Evolutionary conservation across 1,140 invertebrate genomes (phyloP), one percentile per base, ranked within the genome.

Genomic region (Scaptodrosophila lebanonensis): DNA sequence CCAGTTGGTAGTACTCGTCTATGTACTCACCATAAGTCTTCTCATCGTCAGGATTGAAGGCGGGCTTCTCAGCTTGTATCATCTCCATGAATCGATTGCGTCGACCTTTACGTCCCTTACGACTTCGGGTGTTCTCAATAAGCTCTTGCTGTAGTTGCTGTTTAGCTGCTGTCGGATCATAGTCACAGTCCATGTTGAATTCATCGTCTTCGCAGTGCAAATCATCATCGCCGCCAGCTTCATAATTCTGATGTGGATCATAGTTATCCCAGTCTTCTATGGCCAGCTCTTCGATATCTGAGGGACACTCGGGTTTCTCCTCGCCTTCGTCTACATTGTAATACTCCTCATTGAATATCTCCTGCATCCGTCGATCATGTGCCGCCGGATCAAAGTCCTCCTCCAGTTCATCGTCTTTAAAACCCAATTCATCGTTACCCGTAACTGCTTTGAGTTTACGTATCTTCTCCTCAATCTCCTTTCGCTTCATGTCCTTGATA

Each of bases 341-440:
- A 88, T 94, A 98, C 36, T 96, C 90, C 30, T 97, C 92, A 87
- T 94, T 91, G 87, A 98, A 98, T 35, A 97, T 86, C 76, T 93
- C 89, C 64, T 91, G 88, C 97, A 99, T 99, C 69, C 93, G 91
- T 50, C 89, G 88, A 86, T 99, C 97, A 87, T 98, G 92, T 57
- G 94, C 92, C 15, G 91, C 91, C 0, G 97, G 96, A 89, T 99
- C 95, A 88, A 98, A 99, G 83, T 99, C 97, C n/a, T 91, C 93
- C 52, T 97, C 92, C 1, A 94, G 87, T 64, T 93, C 91, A 17
- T 92, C 89, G 61, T 94, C 91, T 87, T 90, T 87, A 63, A 94
- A 91, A 9, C 89, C 89, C 15, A 91, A 67, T 16, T 91, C 89
- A 45, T 89, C 86, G 84, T 94, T 94, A 27, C 96, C 97, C 27